Conservation (phyloP, 1,140 invertebrate genomes). For the Steinernema feltiae region DNA sequence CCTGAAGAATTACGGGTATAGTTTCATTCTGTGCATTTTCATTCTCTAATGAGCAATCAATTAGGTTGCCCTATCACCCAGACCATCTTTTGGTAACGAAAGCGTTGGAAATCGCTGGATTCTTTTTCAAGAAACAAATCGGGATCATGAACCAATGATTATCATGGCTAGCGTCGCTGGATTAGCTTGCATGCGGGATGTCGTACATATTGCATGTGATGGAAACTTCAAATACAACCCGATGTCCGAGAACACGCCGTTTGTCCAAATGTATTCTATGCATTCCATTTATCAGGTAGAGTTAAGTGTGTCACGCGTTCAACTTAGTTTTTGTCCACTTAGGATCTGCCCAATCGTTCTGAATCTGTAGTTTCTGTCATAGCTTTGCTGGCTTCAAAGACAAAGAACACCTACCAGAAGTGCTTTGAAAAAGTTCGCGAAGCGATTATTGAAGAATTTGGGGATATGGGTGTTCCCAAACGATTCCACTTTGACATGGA, state of each 20-base stretch:
- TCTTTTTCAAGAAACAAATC: neutral
- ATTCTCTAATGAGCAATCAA: neutral
- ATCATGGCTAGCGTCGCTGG: neutral
- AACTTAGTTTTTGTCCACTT: too few relatives aligned
- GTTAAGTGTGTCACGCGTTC: too few relatives aligned
- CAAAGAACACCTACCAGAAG: neutral
- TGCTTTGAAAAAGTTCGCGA: neutral
- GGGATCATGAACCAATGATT: neutral
- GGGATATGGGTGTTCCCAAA: neutral
- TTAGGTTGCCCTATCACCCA: neutral
- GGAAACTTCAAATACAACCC: neutral
- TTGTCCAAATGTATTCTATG: neutral
- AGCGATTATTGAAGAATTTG: neutral
- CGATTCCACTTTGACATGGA: constrained; percentile 2
- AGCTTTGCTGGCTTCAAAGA: neutral
- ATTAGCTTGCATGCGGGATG: neutral
- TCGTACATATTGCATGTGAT: neutral
- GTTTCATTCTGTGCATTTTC: neutral
- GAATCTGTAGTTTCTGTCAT: neutral
- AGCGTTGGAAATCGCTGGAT: neutral
- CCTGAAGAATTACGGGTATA: neutral
- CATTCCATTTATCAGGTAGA: neutral
- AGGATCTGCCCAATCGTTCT: neutral
- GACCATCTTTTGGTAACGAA: neutral
- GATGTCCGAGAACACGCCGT: too few relatives aligned